These are phyloP conservation scores for Formica exsecta DNA, from an alignment of 1,140 invertebrate species.

Conservation along the genomic window DNA sequence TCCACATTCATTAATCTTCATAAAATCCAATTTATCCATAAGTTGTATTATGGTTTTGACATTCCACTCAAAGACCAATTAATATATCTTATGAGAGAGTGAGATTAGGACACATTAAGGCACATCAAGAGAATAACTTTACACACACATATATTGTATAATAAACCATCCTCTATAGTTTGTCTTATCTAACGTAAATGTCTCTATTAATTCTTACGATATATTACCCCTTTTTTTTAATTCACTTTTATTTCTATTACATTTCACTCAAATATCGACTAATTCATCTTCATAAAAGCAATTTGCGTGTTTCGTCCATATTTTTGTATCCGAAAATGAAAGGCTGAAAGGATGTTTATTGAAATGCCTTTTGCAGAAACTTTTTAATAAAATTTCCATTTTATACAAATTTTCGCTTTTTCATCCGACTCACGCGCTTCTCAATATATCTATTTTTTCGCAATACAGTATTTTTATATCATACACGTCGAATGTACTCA, in stretches of 20 bases:
- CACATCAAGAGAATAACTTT: background rate
- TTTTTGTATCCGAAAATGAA: constrained; percentile 45
- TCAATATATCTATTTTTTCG: constrained; percentile 20
- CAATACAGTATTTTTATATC: constrained; percentile 1
- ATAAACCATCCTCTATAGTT: background rate
- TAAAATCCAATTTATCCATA: constrained; percentile 49
- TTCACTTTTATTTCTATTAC: constrained; percentile 7
- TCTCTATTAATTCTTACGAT: constrained; percentile 8
- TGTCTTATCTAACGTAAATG: background rate
- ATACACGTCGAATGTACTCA: too few relatives aligned
- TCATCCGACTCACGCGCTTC: background rate
- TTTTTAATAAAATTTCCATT: constrained; percentile 55
- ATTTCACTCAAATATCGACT: constrained; percentile 16
- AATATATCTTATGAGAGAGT: constrained; percentile 23
- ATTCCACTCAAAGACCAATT: constrained; percentile 11
- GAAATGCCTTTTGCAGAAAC: constrained; percentile 46
- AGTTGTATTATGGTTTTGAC: constrained; percentile 42
- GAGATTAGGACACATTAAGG: constrained; percentile 4
- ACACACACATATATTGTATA: background rate
- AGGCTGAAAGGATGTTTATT: constrained; percentile 33
- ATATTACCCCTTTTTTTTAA: constrained; percentile 11
- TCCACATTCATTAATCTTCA: constrained; percentile 66
- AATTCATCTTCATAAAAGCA: constrained; percentile 52
- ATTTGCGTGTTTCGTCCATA: constrained; percentile 18
- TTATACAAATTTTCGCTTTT: constrained; percentile 41